These are phyloP conservation scores for Ostrea denselamellosa DNA, from an alignment of 1,140 invertebrate species.

Conservation along the genomic window DNA sequence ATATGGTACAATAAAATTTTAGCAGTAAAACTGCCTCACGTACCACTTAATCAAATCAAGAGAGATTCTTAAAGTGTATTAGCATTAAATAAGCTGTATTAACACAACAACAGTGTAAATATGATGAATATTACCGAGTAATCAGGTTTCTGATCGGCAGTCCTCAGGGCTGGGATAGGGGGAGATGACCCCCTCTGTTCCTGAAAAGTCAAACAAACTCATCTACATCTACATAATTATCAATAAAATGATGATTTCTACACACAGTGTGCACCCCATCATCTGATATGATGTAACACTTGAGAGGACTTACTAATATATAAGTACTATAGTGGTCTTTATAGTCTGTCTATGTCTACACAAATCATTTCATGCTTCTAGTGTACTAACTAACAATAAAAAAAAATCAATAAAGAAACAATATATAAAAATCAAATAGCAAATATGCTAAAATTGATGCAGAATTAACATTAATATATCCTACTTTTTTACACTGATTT, in stretches of 20 bases:
- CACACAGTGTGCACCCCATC: neutral
- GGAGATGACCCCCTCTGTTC: slow-evolving; percentile 61
- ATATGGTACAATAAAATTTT: too few species aligned
- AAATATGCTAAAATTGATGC: neutral
- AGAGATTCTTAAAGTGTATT: too few species aligned
- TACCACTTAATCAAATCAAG: too few species aligned
- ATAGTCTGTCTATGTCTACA: neutral
- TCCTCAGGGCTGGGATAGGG: slow-evolving; percentile 62
- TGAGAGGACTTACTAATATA: neutral
- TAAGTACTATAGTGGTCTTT: neutral
- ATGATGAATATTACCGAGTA: slow-evolving; percentile 43
- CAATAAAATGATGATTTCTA: neutral
- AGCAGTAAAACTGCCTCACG: too few species aligned
- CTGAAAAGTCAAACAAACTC: slow-evolving; percentile 49
- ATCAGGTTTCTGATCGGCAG: slow-evolving; percentile 52
- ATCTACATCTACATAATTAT: slow-evolving; percentile 1
- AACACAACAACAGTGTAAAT: too few species aligned
- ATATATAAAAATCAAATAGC: neutral
- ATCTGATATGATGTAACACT: neutral
- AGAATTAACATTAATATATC: neutral
- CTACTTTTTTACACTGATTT: too few species aligned
- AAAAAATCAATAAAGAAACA: too few species aligned
- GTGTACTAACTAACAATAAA: too few species aligned
- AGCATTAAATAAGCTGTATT: too few species aligned
- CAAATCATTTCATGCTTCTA: too few species aligned